Evolutionary conservation across 2,797 vertebrate genomes (phyloP), one percentile per base, ranked within the genome.

Genomic region (Microctenopoma lineatum): DNA sequence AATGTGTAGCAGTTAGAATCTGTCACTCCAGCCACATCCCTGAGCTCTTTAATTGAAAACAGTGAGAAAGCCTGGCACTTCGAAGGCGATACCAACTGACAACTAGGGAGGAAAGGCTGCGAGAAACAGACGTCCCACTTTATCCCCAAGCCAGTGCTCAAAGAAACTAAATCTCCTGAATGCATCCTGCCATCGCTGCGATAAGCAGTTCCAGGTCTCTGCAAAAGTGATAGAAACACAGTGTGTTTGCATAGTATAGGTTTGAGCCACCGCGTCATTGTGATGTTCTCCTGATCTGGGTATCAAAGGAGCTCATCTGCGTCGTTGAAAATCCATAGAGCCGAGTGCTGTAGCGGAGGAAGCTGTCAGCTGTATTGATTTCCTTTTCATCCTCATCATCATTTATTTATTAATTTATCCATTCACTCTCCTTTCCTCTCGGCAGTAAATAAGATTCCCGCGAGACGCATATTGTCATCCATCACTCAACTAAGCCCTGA

Each of bases 1-100:
- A 77, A 54, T 48, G 61, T 66, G 48, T 58, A 70, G 59, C 60
- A 59, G 51, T 83, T 72, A 68, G 74, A 70, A 66, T 77, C 70
- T 68, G 76, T 62, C 26, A 7, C 67, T 61, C 61, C 53, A 75
- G 70, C 60, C 27, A 7, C 77, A 59, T 84, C 65, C 66, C 68
- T 60, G 44, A 76, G 75, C 77, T 62, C 70, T 69, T 73, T 92
- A 89, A 92, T 89, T 89, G 86, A 91, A 92, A 87, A 86, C 13
- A 59, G 54, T 26, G 73, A 77, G 62, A 77, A 79, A 61, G 76
- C 21, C 53, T 59, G 67, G 60, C 72, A 68, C 79, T 87, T 59
- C 47, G 75, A 79, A 18, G 79, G 70, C 52, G 61, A 82, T 51
- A 66, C 36, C 50, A 9, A 75, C 56, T 77, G 83, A 84, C 73